These are phyloP conservation scores for Columba janthina DNA, from an alignment of 2,113 vertebrate species.

Conservation along the genomic window DNA sequence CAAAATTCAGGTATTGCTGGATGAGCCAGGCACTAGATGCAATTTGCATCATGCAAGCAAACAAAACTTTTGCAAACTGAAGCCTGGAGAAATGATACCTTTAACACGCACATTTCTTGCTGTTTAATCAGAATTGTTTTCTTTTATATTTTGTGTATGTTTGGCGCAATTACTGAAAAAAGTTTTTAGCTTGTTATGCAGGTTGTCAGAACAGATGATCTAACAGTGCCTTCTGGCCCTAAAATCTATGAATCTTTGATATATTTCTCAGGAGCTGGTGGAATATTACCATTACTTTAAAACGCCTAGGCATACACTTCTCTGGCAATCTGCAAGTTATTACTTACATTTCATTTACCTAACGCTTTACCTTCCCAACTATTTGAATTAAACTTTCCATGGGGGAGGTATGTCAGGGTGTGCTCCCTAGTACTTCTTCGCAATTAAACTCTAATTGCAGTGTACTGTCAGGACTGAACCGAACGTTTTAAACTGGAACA, in stretches of 20 bases:
- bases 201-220: conserved; percentile 60
- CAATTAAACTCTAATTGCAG: conserved; percentile 35
- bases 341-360: conserved; percentile 55
- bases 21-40: not conserved
- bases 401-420: not conserved
- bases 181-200: conserved; percentile 61
- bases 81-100: not conserved
- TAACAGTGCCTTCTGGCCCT: conserved; percentile 53
- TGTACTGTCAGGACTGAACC: not conserved
- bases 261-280: conserved; percentile 26
- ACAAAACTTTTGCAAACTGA: conserved; percentile 37
- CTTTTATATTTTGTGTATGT: conserved; percentile 1
- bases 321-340: conserved; percentile 27
- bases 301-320: conserved; percentile 37
- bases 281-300: conserved; percentile 33
- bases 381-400: conserved; percentile 15
- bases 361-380: conserved; percentile 15
- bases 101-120: not conserved
- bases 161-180: conserved; percentile 56
- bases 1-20: not conserved
- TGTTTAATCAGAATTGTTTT: conserved; percentile 64
- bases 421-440: not conserved
- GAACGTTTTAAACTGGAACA: not conserved
- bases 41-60: conserved; percentile 34
- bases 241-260: conserved; percentile 50